Percentiles rank a stretch among this genome's conserved stretches.
Evolutionary conservation across 2,888 invertebrate genomes (phyloP).

Genomic region (Melipona beecheii): DNA sequence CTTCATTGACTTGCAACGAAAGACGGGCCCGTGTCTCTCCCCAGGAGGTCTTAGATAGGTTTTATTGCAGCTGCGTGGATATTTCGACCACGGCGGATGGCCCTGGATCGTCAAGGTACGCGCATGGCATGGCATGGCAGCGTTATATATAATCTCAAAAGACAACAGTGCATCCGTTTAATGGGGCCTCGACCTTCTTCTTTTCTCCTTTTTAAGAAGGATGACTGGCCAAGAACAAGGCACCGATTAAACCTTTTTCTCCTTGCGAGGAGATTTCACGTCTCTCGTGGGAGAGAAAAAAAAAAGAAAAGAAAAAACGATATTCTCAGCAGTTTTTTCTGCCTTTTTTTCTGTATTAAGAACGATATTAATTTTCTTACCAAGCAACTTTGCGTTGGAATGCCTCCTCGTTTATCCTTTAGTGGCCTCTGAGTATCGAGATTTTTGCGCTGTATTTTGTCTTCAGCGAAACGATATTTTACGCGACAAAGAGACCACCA

Average conservation of each 20-base stretch:
- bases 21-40: slow-evolving; percentile 54
- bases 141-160: slow-evolving; percentile 47
- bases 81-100: slow-evolving; percentile 38
- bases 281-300: slow-evolving; percentile 5
- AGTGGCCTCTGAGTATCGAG: too few relatives aligned
- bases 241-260: slow-evolving; percentile 57
- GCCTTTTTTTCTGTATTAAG: slow-evolving; percentile 8
- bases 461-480: too few relatives aligned
- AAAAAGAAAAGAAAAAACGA: neutral
- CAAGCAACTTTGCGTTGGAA: slow-evolving; percentile 26
- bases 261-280: slow-evolving; percentile 18
- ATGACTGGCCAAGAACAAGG: slow-evolving; percentile 57
- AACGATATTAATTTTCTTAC: slow-evolving; percentile 54
- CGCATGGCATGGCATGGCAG: slow-evolving; percentile 8
- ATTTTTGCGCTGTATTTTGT: too few relatives aligned
- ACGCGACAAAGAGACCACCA: too few relatives aligned
- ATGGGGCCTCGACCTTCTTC: slow-evolving; percentile 29
- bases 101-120: slow-evolving; percentile 48
- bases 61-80: slow-evolving; percentile 57
- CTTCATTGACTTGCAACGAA: slow-evolving; percentile 55
- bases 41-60: slow-evolving; percentile 65
- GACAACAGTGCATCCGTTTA: slow-evolving; percentile 63
- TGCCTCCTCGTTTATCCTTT: neutral
- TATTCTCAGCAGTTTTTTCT: neutral
- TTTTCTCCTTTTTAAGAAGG: slow-evolving; percentile 49